A percentile compares a stretch with the other conserved stretches of the same genome.
These are phyloP conservation scores for Scaptomyza pallida DNA, from an alignment of 1,140 invertebrate genomes.

Conservation along the genomic window DNA sequence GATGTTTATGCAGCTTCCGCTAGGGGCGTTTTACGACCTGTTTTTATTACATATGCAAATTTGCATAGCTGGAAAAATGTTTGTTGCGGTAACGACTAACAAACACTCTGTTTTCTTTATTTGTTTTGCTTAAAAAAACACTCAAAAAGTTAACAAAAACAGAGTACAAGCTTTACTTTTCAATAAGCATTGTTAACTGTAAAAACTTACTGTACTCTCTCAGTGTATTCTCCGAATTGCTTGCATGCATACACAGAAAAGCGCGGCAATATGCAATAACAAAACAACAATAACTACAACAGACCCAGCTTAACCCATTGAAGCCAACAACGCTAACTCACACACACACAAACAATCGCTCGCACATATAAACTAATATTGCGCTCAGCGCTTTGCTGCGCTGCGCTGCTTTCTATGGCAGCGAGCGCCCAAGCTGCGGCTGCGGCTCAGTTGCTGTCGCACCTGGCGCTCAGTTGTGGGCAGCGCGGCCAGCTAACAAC, in stretches of 20 bases:
- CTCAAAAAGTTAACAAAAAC: too few species aligned
- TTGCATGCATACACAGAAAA: constrained; percentile 24
- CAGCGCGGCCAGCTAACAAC: constrained; percentile 67
- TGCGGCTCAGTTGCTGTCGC: constrained; percentile 43
- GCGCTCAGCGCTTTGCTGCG: constrained; percentile 32
- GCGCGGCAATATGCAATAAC: constrained; percentile 27
- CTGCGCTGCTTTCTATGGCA: constrained; percentile 41
- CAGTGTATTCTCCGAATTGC: constrained; percentile 19
- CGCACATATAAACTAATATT: too few species aligned
- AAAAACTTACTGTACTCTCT: not conserved
- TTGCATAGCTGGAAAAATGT: not conserved
- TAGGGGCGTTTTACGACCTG: constrained; percentile 8
- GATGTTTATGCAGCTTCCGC: not conserved
- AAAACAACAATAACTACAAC: constrained; percentile 34
- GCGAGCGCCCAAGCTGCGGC: constrained; percentile 44
- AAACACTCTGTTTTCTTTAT: not conserved
- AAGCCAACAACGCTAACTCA: constrained; percentile 38
- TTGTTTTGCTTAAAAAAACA: too few species aligned
- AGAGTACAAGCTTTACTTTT: too few species aligned
- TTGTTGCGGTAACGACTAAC: not conserved
- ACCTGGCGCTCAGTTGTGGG: constrained; percentile 74
- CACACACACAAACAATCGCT: not conserved
- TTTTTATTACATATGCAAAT: constrained; percentile 10
- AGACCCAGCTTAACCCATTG: constrained; percentile 68
- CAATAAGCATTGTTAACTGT: not conserved